A percentile compares a stretch with the other conserved stretches of the same genome.
phyloP scores from a whole-genome alignment of 37 sponge, comb jelly and placozoan species.

The Agelas oroides region DNA sequence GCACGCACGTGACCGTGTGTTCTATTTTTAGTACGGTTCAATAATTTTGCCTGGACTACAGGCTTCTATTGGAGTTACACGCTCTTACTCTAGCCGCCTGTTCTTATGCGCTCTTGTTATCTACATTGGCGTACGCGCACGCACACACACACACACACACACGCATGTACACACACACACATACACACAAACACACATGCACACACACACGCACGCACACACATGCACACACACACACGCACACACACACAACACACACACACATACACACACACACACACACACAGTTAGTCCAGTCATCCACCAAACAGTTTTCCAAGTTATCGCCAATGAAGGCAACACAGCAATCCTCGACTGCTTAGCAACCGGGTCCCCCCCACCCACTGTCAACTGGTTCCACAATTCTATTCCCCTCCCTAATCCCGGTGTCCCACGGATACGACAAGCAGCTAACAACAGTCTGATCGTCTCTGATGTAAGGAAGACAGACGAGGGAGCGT shows the following conservation, averaged over 20 bases:
- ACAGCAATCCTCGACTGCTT: slow-evolving; percentile 46
- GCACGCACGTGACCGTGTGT: too few species aligned
- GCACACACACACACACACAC: slow-evolving; percentile 43
- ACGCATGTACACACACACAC: slow-evolving; percentile 42
- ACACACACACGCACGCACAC: slow-evolving; percentile 38
- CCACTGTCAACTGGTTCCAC: slow-evolving; percentile 62
- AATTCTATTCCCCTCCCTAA: slow-evolving; percentile 36
- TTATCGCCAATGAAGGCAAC: slow-evolving; percentile 9
- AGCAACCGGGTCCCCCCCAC: slow-evolving; percentile 56
- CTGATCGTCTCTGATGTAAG: slow-evolving; percentile 34
- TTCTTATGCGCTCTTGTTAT: too few species aligned
- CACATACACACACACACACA: slow-evolving; percentile 41
- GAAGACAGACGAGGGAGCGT: slow-evolving; percentile 38
- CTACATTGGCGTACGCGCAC: slow-evolving; percentile 2
- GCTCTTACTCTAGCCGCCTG: too few species aligned
- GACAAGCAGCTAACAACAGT: slow-evolving; percentile 39
- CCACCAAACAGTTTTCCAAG: background rate
- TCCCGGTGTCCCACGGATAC: slow-evolving; percentile 3
- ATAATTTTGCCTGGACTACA: too few species aligned
- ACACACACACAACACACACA: slow-evolving; percentile 43
- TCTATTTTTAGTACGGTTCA: too few species aligned
- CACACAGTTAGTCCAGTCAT: slow-evolving; percentile 45
- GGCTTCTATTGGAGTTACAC: too few species aligned
- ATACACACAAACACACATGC: slow-evolving; percentile 33
- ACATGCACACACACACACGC: slow-evolving; percentile 22